Evolutionary conservation across 23 tunicate genomes (phyloP), one percentile per base, ranked within the genome.

Genomic region (Trididemnum nubilum): DNA sequence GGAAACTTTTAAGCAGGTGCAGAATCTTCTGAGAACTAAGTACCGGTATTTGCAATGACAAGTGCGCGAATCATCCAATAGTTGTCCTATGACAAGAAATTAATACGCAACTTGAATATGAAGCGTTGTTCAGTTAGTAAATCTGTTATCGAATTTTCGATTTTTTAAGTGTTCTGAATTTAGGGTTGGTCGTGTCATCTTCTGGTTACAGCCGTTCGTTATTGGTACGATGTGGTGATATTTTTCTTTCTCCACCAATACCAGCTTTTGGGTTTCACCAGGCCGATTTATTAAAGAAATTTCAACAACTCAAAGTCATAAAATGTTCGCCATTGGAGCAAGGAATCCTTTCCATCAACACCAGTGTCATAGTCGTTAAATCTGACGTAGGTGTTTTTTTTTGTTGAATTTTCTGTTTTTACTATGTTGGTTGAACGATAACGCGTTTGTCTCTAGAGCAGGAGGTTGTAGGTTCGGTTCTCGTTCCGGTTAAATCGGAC

Each of bases 241-340:
- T 40, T 36, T 92, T 92, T 87, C 71, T 92, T 29, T 73, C 85
- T 37, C 65, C 82, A 18, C 73, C 85, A 0, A 33, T 35, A 28
- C 31, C 71, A 64, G 38, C 75, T 23, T 92, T 35, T 35, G 92
- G 92, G 5, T 34, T 58, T 22, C 82, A 87, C 74, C 57, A 59
- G 33, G 33, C 0, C 0, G 60, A 75, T 0, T 35, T 72, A 12
- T n/a, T 87, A 7, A 32, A 77, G 2, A 71, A 71, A 28, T 92
- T 92, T 70, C 81, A 52, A 19, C 82, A 92, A 25, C 60, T 92
- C 34, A 25, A 15, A 3, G 81, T 74, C 0, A n/a, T 92, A 26
- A 65, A 79, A 51, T 76, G 88, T 58, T 52, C 49, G 2, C 97
- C 97, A 4, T 28, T 79, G 35, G 73, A 92, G 32, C 97, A 92